Evolutionary conservation across 2,113 vertebrate genomes (phyloP), one percentile per base, ranked within the genome.

Genomic region (Ciconia maguari): DNA sequence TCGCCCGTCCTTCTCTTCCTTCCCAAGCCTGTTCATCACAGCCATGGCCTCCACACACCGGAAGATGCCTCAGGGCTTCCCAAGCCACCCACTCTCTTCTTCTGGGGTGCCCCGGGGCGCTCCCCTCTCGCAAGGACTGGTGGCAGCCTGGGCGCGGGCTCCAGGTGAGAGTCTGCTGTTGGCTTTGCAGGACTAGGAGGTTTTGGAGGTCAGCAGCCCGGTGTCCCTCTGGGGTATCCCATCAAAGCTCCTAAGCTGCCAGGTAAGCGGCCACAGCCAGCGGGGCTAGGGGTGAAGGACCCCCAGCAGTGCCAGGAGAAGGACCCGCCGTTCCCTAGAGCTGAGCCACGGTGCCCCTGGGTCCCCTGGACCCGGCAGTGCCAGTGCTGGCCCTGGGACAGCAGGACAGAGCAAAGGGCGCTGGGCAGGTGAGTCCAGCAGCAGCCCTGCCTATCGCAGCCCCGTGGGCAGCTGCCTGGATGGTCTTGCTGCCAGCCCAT

Each of bases 221-320:
- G 99, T 80, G 98, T 99, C 34, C 99, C 99, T 77, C 98, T 99
- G 75, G 99, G 99, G 89, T 99, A 99, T 96, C 99, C 99, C 57
- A 99, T 99, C 72, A 99, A 99, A 98, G 98, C 99, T 62, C 99
- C 99, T 93, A 99, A 99, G 97, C 91, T 98, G 29, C 99, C 98
- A 98, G 99, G 99, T 99, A 97, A 98, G 95, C 92, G 77, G 76
- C n/a, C 71, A 87, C 46, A 83, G 89, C 58, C 77, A 76, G 5
- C 10, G 12, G 72, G 75, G 72, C 70, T 87, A 17, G 8, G 7
- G 81, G 78, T n/a, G 61, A 34, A 87, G 82, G 70, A 92, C 54
- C 49, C 87, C 71, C 64, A 54, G 93, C 58, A 81, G 49, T 30
- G 84, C 9, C 83, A 95, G 88, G 80, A 68, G 54, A 52, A 87